Conservation (phyloP, 2,113 vertebrate species). For the Girardinichthys multiradiatus region DNA sequence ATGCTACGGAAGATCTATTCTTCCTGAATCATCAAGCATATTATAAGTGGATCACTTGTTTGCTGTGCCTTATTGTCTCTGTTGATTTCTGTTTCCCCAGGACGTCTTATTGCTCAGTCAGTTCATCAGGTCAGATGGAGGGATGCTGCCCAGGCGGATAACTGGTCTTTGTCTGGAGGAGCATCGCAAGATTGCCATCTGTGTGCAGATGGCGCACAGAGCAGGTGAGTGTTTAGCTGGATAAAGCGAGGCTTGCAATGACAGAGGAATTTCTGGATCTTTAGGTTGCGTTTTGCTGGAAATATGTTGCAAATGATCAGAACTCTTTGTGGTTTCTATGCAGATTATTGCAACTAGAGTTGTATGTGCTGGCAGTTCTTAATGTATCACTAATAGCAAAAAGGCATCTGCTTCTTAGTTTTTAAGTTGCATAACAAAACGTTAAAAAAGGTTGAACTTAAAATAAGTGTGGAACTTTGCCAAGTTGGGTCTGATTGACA, state of each 20-base stretch:
- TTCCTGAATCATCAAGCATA: background rate
- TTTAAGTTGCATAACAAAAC: background rate
- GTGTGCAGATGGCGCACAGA: constrained; percentile 97
- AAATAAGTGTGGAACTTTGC: background rate
- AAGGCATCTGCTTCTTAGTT: background rate
- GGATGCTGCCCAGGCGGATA: constrained; percentile 88
- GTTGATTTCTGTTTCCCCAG: constrained; percentile 63
- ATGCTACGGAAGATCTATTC: constrained; percentile 30
- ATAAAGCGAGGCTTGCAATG: background rate
- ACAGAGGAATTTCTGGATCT: background rate
- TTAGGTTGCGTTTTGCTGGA: background rate
- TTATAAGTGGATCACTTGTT: background rate
- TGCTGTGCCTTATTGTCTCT: background rate
- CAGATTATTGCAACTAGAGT: background rate
- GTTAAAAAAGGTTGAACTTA: background rate
- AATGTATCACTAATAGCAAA: background rate
- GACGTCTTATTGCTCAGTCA: constrained; percentile 95
- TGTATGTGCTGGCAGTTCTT: background rate
- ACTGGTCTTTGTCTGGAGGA: constrained; percentile 93
- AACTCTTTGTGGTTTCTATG: background rate
- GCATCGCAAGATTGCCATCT: constrained; percentile 89
- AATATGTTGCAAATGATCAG: background rate
- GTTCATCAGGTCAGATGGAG: constrained; percentile 93
- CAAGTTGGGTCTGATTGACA: background rate
- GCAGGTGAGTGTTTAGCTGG: constrained; percentile 82